Evolutionary conservation across 2,888 invertebrate species (phyloP).

Genomic region (Bruchidius siliquastri): DNA sequence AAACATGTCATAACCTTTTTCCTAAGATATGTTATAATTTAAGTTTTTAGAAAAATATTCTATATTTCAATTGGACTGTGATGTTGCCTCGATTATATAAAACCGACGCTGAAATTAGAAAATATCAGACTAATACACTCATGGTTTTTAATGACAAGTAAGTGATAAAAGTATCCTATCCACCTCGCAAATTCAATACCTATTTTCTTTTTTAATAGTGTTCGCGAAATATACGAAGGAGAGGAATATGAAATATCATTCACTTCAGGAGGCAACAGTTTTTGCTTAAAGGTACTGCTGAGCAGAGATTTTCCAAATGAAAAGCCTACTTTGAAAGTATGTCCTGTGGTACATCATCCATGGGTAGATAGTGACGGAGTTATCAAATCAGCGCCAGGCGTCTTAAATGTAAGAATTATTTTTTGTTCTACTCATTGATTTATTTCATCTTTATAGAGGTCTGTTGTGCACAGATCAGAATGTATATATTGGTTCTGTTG

Average conservation of each 20-base stretch:
- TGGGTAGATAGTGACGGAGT: constrained; percentile 70
- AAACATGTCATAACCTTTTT: neutral
- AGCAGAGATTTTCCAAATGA: constrained; percentile 71
- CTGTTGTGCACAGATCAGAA: no score
- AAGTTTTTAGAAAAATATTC: neutral
- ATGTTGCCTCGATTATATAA: constrained; percentile 57
- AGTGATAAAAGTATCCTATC: no score
- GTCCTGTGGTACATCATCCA: constrained; percentile 63
- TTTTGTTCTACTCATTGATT: neutral
- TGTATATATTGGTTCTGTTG: no score
- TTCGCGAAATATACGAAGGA: constrained; percentile 65
- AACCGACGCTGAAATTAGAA: constrained; percentile 56
- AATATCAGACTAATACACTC: constrained; percentile 74
- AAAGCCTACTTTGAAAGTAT: constrained; percentile 64
- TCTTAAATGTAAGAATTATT: constrained; percentile 63
- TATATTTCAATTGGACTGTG: constrained; percentile 7
- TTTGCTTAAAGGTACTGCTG: constrained; percentile 63
- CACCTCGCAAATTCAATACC: no score
- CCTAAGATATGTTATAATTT: neutral
- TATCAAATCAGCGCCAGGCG: constrained; percentile 68
- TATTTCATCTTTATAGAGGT: constrained; percentile 1
- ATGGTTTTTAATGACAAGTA: constrained; percentile 80
- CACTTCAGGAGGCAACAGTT: constrained; percentile 58
- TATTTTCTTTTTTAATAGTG: constrained; percentile 48
- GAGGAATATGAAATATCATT: constrained; percentile 71